Percentiles rank a stretch among this genome's conserved stretches.
Evolutionary conservation across 2,888 invertebrate species (phyloP).

Genomic region (Uropetala carovei): DNA sequence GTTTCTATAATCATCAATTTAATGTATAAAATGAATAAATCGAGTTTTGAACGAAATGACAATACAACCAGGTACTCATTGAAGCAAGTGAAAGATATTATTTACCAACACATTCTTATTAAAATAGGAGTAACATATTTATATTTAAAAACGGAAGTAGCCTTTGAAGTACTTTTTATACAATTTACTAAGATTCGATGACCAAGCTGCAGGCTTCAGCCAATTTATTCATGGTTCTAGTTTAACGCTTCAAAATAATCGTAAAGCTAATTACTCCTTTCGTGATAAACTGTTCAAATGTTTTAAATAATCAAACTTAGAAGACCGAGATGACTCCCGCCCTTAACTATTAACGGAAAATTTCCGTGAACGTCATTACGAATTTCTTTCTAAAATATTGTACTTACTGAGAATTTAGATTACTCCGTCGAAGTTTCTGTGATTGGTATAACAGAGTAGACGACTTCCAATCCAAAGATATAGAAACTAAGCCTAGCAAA

Average conservation of each 20-base stretch:
- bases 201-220: not conserved
- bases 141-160: no score
- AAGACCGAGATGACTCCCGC: slow-evolving; percentile 36
- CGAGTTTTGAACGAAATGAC: no score
- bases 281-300: not conserved
- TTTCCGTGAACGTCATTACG: slow-evolving; percentile 5
- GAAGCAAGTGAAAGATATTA: no score
- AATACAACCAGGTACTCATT: no score
- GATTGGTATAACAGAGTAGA: not conserved
- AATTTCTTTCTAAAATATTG: not conserved
- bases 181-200: not conserved
- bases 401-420: slow-evolving; percentile 34
- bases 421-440: slow-evolving; percentile 20
- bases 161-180: no score
- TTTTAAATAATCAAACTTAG: not conserved
- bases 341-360: slow-evolving; percentile 31
- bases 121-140: no score
- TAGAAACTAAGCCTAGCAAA: not conserved
- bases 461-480: slow-evolving; percentile 52
- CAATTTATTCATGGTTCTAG: not conserved
- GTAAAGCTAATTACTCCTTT: not conserved
- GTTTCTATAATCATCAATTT: not conserved
- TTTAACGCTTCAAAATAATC: not conserved
- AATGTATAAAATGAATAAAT: no score
- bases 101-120: no score